Percentiles rank a stretch among this genome's conserved stretches.
phyloP scores from a whole-genome alignment of 2,797 vertebrate genomes.

The Miichthys miiuy region DNA sequence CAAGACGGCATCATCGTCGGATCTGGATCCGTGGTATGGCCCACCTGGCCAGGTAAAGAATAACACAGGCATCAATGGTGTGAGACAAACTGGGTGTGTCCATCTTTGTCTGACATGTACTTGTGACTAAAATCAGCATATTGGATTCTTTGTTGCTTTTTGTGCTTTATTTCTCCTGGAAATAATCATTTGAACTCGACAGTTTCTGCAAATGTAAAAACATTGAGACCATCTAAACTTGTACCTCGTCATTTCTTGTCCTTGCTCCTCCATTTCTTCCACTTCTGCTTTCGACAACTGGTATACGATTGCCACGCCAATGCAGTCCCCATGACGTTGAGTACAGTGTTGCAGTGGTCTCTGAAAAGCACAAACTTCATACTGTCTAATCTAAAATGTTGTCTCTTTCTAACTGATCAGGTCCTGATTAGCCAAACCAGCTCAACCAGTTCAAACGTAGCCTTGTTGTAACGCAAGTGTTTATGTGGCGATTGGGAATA shows the following conservation, averaged over 20 bases:
- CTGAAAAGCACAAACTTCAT: constrained; percentile 9
- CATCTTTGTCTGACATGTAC: background rate
- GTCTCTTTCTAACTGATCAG: too few relatives aligned
- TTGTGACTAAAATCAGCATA: background rate
- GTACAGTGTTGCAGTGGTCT: background rate
- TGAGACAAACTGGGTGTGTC: background rate
- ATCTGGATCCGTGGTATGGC: background rate
- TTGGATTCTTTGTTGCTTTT: background rate
- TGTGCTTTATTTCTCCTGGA: background rate
- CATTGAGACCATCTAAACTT: background rate
- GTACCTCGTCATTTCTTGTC: background rate
- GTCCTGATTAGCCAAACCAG: too few relatives aligned
- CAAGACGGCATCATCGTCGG: background rate
- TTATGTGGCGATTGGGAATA: background rate
- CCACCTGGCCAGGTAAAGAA: background rate
- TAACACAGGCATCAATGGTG: background rate
- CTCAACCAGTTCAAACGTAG: background rate
- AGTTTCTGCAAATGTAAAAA: background rate
- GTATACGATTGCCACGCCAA: background rate
- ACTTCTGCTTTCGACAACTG: background rate
- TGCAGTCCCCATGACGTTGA: constrained; percentile 4
- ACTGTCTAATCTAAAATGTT: too few relatives aligned
- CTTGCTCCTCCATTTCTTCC: too few relatives aligned
- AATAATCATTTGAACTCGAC: background rate
- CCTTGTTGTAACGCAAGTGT: background rate